Evolutionary conservation across 2,113 vertebrate genomes (phyloP).

Genomic region (Ailurus styani): DNA sequence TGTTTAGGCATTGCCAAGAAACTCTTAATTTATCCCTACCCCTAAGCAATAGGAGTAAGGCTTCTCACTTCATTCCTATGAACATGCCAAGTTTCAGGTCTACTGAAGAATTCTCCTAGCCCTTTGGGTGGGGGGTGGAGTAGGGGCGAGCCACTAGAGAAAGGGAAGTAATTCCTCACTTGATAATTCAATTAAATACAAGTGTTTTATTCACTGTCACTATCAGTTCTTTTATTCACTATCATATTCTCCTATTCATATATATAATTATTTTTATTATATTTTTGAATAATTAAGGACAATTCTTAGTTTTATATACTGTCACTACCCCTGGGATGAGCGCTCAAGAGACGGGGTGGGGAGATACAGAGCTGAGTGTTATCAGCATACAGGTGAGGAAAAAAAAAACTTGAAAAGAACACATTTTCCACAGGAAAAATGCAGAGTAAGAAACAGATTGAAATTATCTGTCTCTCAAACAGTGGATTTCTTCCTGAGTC

Average conservation of each 20-base stretch:
- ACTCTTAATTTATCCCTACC: not conserved
- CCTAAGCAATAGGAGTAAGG: not conserved
- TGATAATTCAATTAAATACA: not conserved
- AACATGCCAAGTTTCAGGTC: not conserved
- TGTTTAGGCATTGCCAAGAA: not conserved
- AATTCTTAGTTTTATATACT: not conserved
- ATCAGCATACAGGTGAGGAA: not conserved
- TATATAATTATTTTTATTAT: not conserved
- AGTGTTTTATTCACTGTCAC: not conserved
- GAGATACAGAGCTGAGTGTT: not conserved
- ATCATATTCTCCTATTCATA: not conserved
- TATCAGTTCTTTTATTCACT: not conserved
- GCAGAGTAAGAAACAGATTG: not conserved
- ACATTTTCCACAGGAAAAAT: not conserved
- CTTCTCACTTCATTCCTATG: not conserved
- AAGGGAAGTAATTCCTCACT: not conserved
- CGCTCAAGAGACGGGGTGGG: not conserved
- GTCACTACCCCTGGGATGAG: not conserved
- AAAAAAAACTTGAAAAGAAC: not conserved
- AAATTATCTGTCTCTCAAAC: not conserved
- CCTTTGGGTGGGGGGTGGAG: not conserved
- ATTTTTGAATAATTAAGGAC: not conserved
- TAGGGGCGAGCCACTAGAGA: not conserved
- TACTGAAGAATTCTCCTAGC: not conserved
- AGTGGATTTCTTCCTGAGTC: not conserved